Base-by-base conservation (phyloP, 53 echinoderm and acorn worm genomes). In the Patiria pectinifera region DNA sequence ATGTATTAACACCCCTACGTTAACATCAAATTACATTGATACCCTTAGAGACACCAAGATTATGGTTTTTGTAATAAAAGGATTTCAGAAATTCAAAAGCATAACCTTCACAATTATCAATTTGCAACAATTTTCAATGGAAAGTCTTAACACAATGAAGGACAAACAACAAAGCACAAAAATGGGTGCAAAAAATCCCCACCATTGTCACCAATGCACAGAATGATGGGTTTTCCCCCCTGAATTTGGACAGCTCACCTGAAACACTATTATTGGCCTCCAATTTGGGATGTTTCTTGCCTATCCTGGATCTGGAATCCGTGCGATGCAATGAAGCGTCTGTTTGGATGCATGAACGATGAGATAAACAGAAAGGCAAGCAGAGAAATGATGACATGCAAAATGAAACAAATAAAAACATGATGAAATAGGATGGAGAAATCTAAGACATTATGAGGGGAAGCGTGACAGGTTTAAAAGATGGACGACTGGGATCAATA, bases 251-350 rank as follows among this genome's bases (percentile, higher is more conserved):
- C 18, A 10, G 45, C 90, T 90, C 81, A 90, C 90, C 90, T 81
- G 90, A n/a, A 22, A 6, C 21, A 45, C 90, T 90, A 90, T 26
- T 69, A 22, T 80, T 80, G 23, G 74, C 59, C 23, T 80, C 90
- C 80, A 90, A 78, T 81, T 66, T 45, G 48, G 80, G 81, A 60
- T 66, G 90, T 69, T 81, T 80, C 69, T 87, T 58, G 76, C 87
- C 78, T 35, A 87, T 61, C 78, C 22, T 6, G 82, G 81, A 81
- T 66, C 24, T 90, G 21, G 19, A 80, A 53, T 47, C 62, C 10
- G 14, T 60, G 47, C 80, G 90, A 90, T 90, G 90, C 3, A 80
- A 60, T 23, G 19, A 21, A 47, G 80, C 80, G 21, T 63, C 90
- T 63, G 45, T 80, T 66, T 59, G 16, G 71, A 22, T 63, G 80